Evolutionary conservation across 2,888 invertebrate genomes (phyloP).

Genomic region (Drosophila fungiperda): DNA sequence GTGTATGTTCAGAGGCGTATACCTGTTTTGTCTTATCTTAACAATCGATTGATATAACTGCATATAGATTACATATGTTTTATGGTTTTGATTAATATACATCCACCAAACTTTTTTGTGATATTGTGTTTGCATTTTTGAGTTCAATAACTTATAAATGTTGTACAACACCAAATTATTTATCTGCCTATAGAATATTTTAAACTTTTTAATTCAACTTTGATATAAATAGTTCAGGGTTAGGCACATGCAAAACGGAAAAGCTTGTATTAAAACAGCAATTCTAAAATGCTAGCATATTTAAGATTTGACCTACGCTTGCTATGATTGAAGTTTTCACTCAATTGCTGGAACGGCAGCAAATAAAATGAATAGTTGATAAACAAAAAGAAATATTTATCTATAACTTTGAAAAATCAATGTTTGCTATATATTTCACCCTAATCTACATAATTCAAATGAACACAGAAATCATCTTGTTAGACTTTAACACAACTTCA

Average conservation of each 20-base stretch:
- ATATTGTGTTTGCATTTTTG: background rate
- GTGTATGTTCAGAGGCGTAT: background rate
- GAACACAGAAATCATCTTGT: background rate
- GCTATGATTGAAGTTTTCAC: no score
- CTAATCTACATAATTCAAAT: background rate
- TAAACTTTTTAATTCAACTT: background rate
- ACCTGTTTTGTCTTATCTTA: background rate
- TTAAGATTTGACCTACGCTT: background rate
- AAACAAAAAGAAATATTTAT: background rate
- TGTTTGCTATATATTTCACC: no score
- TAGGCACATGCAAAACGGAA: background rate
- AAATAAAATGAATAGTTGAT: no score
- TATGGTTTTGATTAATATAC: background rate
- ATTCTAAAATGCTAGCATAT: background rate
- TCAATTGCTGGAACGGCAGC: background rate
- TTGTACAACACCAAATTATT: background rate
- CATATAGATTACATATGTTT: background rate
- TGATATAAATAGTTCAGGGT: background rate
- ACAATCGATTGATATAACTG: background rate
- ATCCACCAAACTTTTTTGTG: background rate
- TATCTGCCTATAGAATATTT: no score
- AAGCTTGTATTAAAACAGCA: no score
- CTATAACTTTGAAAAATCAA: background rate
- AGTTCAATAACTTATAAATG: background rate
- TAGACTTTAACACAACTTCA: background rate